Base-by-base conservation (phyloP, 2,113 vertebrate genomes). In the Corythornis madagascariensis region DNA sequence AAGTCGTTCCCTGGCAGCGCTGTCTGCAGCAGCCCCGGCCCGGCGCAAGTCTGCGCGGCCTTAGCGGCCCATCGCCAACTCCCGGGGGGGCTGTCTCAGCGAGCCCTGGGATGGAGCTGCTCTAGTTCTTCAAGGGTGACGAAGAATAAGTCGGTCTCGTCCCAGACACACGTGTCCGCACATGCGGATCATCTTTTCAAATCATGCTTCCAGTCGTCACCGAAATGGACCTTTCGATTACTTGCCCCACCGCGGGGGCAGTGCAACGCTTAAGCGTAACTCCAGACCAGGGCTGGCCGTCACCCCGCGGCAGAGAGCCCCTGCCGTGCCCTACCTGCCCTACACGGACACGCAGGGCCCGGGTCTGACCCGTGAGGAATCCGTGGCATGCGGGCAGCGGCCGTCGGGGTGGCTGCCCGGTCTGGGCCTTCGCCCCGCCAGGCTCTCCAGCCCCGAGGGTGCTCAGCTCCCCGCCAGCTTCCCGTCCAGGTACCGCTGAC, bases 81-180 rank as follows among this genome's bases (percentile, higher is more conserved):
- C 85, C n/a, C 24, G 14, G 45, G 31, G 18, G 92, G 83, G 47
- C 79, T 31, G 80, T 67, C 81, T 78, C 94, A 73, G 67, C 52
- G 43, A 93, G 79, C 90, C 92, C 89, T 95, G 88, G 55, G 89
- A 69, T 56, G 59, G 90, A 89, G 95, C 83, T 92, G 33, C 89
- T 96, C 87, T 65, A 14, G 35, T 73, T 93, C 93, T 82, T 90
- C 69, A 5, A 29, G 56, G 7, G 8, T 10, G 13, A 1, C 8
- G 24, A 7, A 21, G 60, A 53, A 35, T 48, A 43, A 35, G 47
- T 38, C 83, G 65, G 52, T 59, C 83, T 83, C 6, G 50, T 40
- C 59, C 86, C 95, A 76, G 76, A 28, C 86, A 73, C 66, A 7
- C 64, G 50, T n/a, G 80, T 78, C 70, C 14, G 2, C 85, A n/a